Evolutionary conservation across 2,797 vertebrate genomes (phyloP), one percentile per base, ranked within the genome.

Genomic region (Tadarida brasiliensis): DNA sequence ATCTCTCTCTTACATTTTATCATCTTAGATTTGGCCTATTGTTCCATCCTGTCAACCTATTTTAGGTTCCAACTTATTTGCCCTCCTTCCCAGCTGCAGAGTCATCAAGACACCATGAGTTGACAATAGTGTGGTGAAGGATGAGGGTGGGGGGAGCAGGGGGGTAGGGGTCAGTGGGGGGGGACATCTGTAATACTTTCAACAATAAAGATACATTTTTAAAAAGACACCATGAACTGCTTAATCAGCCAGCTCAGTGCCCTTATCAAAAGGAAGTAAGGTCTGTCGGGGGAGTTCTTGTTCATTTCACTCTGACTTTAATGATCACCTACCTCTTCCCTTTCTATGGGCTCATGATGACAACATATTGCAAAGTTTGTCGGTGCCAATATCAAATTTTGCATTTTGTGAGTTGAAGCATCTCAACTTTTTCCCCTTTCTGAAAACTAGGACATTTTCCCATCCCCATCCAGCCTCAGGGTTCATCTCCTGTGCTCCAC

Each of bases 41-140:
- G 88, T 92, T 95, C 49, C 59, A 94, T 87, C 91, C 94, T 87
- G 86, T 93, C 76, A 70, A 84, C 94, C 67, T 96, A 97, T 96
- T 97, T 96, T 90, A 70, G 84, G 70, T 73, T 95, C 83, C 54
- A 54, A 33, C 33, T 73, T 71, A 51, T 84, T 87, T 91, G 70
- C 56, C 86, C 83, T 95, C 67, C 93, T 87, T 87, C 56, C 81
- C 74, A 94, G 88, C 74, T 91, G 96, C 54, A 71, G 47, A 97
- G 81, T 87, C 95, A 78, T 70, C 73, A 33, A 93, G 90, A 95
- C 51, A 85, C 51, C 9, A 0, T 2, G 57, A 78, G 87, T 26
- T 35, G 7, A 44, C 39, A 44, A 44, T 44, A 44, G 39, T 44
- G 39, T 44, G 39, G 39, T 44, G 39, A 44, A 44, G 39, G 39